A percentile compares a stretch with the other conserved stretches of the same genome.
Evolutionary conservation across 2,113 vertebrate species (phyloP).

Genomic region (Chloropsis hardwickii): DNA sequence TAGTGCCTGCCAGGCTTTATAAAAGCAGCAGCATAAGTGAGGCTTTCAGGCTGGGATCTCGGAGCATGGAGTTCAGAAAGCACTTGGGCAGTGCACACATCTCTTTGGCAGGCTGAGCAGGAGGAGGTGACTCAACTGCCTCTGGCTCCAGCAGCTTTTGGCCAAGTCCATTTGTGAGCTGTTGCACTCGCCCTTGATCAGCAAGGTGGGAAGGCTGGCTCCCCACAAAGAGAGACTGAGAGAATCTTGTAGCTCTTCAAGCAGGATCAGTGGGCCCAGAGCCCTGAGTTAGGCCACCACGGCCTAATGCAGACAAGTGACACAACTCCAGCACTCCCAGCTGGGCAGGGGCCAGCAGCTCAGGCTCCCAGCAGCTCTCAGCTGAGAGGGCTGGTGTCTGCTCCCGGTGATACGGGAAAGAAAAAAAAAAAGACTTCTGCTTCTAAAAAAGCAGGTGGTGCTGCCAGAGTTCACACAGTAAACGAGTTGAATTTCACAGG

Average conservation of each 20-base stretch:
- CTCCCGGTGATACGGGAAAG: slow-evolving; percentile 60
- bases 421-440: slow-evolving; percentile 45
- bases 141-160: slow-evolving; percentile 73
- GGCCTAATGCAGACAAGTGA: background rate
- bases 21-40: slow-evolving; percentile 62
- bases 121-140: slow-evolving; percentile 61
- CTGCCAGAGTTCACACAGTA: slow-evolving; percentile 78
- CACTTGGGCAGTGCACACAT: slow-evolving; percentile 29
- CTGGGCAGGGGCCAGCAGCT: background rate
- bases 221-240: slow-evolving; percentile 33
- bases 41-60: slow-evolving; percentile 37
- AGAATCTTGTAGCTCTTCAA: background rate
- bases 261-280: background rate
- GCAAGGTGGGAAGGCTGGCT: slow-evolving; percentile 39
- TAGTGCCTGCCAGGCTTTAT: slow-evolving; percentile 30
- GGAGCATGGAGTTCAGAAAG: slow-evolving; percentile 47
- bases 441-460: slow-evolving; percentile 71
- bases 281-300: background rate
- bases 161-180: slow-evolving; percentile 67
- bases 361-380: background rate
- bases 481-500: slow-evolving; percentile 73
- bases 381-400: slow-evolving; percentile 22
- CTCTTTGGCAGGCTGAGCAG: slow-evolving; percentile 65
- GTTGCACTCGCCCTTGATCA: slow-evolving; percentile 6
- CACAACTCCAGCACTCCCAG: background rate